A percentile compares a stretch with the other conserved stretches of the same genome.
Evolutionary conservation across 2,888 invertebrate species (phyloP).

Genomic region (Bombylius discolor): DNA sequence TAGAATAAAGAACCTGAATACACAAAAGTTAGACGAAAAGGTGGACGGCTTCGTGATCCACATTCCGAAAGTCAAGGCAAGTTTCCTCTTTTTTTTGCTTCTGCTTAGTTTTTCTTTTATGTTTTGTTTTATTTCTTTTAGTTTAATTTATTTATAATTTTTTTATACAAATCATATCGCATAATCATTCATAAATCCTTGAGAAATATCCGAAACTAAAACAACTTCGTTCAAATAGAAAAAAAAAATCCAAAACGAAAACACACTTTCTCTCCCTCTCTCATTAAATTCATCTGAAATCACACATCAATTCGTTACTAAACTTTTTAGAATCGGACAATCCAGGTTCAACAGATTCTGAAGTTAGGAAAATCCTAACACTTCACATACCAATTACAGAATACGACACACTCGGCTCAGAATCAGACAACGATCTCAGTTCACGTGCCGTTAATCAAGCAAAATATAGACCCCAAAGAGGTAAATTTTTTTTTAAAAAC

Average conservation of each 20-base stretch:
- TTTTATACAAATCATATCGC: background rate
- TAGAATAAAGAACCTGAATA: slow-evolving; percentile 71
- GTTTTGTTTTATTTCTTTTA: background rate
- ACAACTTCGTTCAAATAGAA: background rate
- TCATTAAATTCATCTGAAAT: slow-evolving; percentile 15
- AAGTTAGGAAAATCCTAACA: slow-evolving; percentile 85
- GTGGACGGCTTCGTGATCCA: slow-evolving; percentile 60
- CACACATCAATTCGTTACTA: slow-evolving; percentile 36
- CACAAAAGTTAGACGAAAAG: slow-evolving; percentile 73
- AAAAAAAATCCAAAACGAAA: background rate
- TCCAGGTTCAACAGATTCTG: slow-evolving; percentile 89
- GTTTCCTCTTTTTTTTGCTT: slow-evolving; percentile 9
- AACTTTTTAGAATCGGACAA: slow-evolving; percentile 72
- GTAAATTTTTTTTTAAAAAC: slow-evolving; percentile 17
- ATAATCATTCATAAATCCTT: background rate
- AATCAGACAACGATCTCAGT: slow-evolving; percentile 66
- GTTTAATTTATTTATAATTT: background rate
- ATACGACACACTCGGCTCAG: slow-evolving; percentile 72
- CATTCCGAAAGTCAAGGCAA: slow-evolving; percentile 76
- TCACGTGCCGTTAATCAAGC: slow-evolving; percentile 43
- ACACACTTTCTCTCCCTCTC: background rate
- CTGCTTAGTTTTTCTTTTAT: background rate
- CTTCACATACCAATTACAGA: slow-evolving; percentile 88
- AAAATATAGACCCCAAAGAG: slow-evolving; percentile 36
- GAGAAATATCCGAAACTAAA: background rate